Evolutionary conservation across 1,140 invertebrate genomes (phyloP).

Genomic region (Pseudomyrmex flavicornis): DNA sequence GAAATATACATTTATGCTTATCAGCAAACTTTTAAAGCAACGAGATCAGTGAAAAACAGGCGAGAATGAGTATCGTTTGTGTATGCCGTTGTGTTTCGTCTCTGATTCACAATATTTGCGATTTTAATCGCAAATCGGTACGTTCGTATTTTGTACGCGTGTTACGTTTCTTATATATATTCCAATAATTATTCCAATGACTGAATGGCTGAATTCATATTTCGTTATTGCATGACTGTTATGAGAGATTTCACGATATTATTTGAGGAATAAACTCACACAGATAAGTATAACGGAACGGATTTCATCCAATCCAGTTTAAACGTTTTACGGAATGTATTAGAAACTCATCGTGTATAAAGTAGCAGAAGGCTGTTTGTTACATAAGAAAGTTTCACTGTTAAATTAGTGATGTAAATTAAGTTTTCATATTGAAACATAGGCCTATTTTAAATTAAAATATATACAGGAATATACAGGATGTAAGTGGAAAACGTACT

Average conservation of each 20-base stretch:
- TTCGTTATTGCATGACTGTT: conserved; percentile 21
- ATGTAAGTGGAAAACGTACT: neutral
- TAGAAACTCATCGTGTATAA: neutral
- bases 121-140: no score
- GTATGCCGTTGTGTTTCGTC: neutral
- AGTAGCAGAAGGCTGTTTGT: neutral
- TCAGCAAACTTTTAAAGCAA: conserved; percentile 65
- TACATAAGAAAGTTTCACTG: no score
- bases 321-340: neutral
- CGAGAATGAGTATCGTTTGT: conserved; percentile 62
- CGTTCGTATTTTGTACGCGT: neutral
- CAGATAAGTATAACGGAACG: neutral
- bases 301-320: neutral
- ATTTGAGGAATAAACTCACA: neutral
- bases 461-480: neutral
- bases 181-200: conserved; percentile 60
- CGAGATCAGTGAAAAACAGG: conserved; percentile 61
- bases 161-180: conserved; percentile 64
- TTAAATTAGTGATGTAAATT: no score
- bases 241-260: neutral
- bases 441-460: conserved; percentile 10
- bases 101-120: no score
- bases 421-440: no score
- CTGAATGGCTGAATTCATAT: conserved; percentile 25
- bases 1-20: conserved; percentile 69